Conservation (phyloP, 2,888 invertebrate genomes). For the Aradus depressus region DNA sequence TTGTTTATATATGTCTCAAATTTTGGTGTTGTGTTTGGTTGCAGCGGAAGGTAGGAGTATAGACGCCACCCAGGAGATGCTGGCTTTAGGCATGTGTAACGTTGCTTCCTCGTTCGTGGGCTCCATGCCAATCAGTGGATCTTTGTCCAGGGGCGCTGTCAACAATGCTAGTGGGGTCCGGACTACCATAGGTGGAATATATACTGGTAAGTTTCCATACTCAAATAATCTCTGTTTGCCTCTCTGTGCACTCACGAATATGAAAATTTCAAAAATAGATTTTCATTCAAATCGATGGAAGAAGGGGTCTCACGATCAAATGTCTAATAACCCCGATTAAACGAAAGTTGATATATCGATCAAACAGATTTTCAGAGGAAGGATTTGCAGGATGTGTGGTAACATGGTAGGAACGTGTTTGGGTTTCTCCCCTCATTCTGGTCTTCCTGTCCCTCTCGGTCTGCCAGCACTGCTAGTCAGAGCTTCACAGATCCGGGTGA, state of each 20-base stretch:
- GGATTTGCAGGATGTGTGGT: too few species aligned
- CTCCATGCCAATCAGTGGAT: constrained; percentile 55
- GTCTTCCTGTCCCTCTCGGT: too few species aligned
- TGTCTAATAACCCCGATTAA: too few species aligned
- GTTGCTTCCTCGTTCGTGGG: constrained; percentile 54
- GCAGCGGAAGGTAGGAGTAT: constrained; percentile 48
- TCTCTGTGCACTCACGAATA: neutral
- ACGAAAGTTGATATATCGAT: too few species aligned
- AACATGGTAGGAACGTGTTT: too few species aligned
- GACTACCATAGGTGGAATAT: constrained; percentile 54
- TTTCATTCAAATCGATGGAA: neutral
- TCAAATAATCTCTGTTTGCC: too few species aligned
- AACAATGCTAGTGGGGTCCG: constrained; percentile 59
- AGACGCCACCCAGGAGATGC: constrained; percentile 59
- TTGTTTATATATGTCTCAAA: too few species aligned
- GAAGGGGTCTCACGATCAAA: too few species aligned
- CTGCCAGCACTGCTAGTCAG: too few species aligned
- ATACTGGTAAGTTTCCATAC: constrained; percentile 41
- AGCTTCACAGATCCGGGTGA: too few species aligned
- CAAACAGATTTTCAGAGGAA: too few species aligned
- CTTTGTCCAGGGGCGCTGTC: constrained; percentile 52
- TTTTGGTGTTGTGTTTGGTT: constrained; percentile 31
- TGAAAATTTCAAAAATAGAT: neutral
- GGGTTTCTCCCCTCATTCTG: too few species aligned
- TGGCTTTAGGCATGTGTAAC: constrained; percentile 54